Base-by-base conservation (phyloP, 1,140 invertebrate species). In the Drosophila busckii region DNA sequence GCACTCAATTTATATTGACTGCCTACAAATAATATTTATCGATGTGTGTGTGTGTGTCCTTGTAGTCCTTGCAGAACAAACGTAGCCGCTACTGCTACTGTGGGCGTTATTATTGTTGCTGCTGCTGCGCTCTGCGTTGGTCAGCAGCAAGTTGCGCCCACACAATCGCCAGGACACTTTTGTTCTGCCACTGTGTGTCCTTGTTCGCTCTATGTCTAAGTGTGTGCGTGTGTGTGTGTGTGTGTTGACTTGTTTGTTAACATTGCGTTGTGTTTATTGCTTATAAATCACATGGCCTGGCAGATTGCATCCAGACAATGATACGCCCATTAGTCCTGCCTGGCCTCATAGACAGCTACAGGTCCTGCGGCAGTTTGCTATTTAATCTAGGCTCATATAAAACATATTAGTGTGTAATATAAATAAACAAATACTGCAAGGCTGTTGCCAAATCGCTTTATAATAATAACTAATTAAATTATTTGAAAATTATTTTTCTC, bases 181-280 rank as follows among this genome's bases (percentile, higher is more conserved):
- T n/a, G n/a, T n/a, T n/a, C n/a, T n/a, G n/a, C n/a, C n/a, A n/a
- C n/a, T n/a, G n/a, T n/a, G n/a, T n/a, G n/a, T n/a, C n/a, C n/a
- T n/a, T n/a, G n/a, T n/a, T n/a, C n/a, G n/a, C n/a, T n/a, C n/a
- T n/a, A n/a, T n/a, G n/a, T n/a, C n/a, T n/a, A n/a, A n/a, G n/a
- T n/a, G 38, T 29, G 22, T 28, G 16, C 31, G 12, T 23, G 26
- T 15, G 19, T 54, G 19, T 40, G 49, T 63, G 29, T 28, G 28
- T 25, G 19, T 61, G 55, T 49, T 50, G 65, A 17, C 49, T 29
- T 26, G 38, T 26, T 25, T 41, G 28, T 32, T 6, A 5, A 16
- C 32, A 17, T 26, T 55, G 40, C n/a, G 32, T 56, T 60, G 55
- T 42, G 49, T 76, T 71, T 78, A 80, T 80, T 78, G 58, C 73